These are phyloP conservation scores for Pluvialis apricaria DNA, from an alignment of 2,113 vertebrate species.

Conservation along the genomic window DNA sequence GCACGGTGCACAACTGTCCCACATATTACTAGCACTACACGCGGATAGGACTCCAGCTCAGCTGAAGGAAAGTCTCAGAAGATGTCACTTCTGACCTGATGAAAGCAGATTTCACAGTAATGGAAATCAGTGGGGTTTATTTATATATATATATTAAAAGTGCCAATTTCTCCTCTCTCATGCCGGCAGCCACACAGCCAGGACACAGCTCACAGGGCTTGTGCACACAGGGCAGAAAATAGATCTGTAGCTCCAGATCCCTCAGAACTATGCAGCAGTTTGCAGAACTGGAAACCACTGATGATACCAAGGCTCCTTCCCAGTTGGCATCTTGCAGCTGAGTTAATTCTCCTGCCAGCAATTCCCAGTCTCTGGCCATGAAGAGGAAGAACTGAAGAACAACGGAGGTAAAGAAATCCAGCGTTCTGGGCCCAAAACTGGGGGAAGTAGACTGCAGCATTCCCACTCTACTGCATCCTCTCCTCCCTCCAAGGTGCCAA, in stretches of 20 bases:
- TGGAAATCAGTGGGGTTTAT: not conserved
- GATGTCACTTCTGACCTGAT: not conserved
- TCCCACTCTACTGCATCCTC: not conserved
- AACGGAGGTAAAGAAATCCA: not conserved
- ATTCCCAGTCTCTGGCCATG: not conserved
- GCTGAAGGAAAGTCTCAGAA: not conserved
- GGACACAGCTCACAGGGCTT: not conserved
- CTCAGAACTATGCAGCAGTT: not conserved
- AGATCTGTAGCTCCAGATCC: accelerated
- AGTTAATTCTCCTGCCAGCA: not conserved
- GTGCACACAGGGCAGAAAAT: not conserved
- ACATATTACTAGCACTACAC: not conserved
- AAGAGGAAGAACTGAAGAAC: not conserved
- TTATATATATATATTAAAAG: not conserved
- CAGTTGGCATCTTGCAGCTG: not conserved
- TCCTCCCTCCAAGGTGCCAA: not conserved
- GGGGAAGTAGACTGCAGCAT: not conserved
- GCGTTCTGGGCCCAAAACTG: not conserved
- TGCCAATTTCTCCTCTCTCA: not conserved
- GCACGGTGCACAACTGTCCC: not conserved
- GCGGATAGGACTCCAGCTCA: not conserved
- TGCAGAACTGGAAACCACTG: not conserved
- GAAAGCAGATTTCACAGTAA: not conserved
- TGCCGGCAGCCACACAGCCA: not conserved
- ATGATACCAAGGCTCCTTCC: not conserved